Percentiles rank a stretch among this genome's conserved stretches.
Conservation (phyloP, 2,888 invertebrate species). For the Horisme vitalbata region DNA sequence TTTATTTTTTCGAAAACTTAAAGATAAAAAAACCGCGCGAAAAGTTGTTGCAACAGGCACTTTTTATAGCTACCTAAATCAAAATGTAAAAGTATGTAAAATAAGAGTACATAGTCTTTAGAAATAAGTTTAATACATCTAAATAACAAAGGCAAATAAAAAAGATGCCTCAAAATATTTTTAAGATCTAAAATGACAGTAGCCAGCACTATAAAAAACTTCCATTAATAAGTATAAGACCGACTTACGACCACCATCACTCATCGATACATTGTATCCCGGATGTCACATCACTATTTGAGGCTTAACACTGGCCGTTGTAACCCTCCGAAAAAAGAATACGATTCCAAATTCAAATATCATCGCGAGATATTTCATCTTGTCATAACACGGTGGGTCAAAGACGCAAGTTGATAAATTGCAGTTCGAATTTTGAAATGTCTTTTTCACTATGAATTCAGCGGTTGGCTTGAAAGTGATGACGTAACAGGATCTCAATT, state of each 20-base stretch:
- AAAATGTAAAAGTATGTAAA: too few species aligned
- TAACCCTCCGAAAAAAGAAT: constrained; percentile 46
- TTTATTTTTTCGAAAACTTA: too few species aligned
- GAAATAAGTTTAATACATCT: too few species aligned
- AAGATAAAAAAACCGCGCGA: too few species aligned
- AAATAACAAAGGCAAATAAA: not conserved
- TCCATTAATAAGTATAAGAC: constrained; percentile 49
- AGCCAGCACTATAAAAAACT: constrained; percentile 43
- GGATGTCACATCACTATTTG: constrained; percentile 73
- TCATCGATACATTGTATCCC: constrained; percentile 65
- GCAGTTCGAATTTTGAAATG: constrained; percentile 79
- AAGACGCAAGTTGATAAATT: constrained; percentile 78
- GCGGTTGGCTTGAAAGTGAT: constrained; percentile 59
- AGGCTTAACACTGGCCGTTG: constrained; percentile 43
- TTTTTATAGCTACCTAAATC: too few species aligned
- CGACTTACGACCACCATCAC: constrained; percentile 56
- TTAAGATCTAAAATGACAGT: constrained; percentile 45
- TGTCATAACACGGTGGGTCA: constrained; percentile 81
- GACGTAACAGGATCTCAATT: constrained; percentile 64
- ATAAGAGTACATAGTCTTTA: too few species aligned
- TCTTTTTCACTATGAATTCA: constrained; percentile 81
- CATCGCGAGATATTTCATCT: constrained; percentile 78
- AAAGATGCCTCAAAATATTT: constrained; percentile 2
- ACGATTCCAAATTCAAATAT: constrained; percentile 70
- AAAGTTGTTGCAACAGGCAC: too few species aligned